Evolutionary conservation across 1,140 invertebrate genomes (phyloP).

Genomic region (Caerostris darwini): DNA sequence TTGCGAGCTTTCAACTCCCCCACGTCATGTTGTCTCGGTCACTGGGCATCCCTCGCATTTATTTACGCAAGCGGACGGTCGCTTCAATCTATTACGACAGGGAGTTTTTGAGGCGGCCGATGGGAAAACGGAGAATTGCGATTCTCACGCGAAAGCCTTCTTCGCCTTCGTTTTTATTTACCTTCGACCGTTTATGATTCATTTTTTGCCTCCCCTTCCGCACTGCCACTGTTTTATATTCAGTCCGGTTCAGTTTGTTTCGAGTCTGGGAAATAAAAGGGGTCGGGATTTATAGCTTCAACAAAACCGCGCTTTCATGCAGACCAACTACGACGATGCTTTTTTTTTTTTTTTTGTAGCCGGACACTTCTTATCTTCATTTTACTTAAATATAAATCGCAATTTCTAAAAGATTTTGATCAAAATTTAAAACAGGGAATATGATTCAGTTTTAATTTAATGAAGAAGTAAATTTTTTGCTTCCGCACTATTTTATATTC

Average conservation of each 20-base stretch:
- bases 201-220: background rate
- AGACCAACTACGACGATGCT: too few species aligned
- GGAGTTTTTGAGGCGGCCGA: constrained; percentile 43
- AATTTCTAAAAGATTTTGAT: too few species aligned
- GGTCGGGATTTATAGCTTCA: background rate
- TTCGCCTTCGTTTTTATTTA: constrained; percentile 21
- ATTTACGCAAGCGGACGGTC: constrained; percentile 55
- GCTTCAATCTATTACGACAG: constrained; percentile 45
- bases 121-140: constrained; percentile 53
- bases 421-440: too few species aligned
- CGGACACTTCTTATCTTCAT: too few species aligned
- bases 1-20: constrained; percentile 53
- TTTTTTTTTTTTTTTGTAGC: too few species aligned
- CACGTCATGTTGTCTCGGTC: constrained; percentile 59
- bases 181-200: background rate
- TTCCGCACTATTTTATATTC: constrained; percentile 1
- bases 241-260: background rate
- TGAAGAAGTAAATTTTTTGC: too few species aligned
- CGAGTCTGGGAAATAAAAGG: background rate
- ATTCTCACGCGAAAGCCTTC: constrained; percentile 61
- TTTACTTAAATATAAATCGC: too few species aligned
- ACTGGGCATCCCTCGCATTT: constrained; percentile 56
- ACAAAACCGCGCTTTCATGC: background rate
- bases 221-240: background rate
- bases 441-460: too few species aligned